Base-by-base conservation (phyloP, 2,113 vertebrate genomes). In the Eublepharis macularius region DNA sequence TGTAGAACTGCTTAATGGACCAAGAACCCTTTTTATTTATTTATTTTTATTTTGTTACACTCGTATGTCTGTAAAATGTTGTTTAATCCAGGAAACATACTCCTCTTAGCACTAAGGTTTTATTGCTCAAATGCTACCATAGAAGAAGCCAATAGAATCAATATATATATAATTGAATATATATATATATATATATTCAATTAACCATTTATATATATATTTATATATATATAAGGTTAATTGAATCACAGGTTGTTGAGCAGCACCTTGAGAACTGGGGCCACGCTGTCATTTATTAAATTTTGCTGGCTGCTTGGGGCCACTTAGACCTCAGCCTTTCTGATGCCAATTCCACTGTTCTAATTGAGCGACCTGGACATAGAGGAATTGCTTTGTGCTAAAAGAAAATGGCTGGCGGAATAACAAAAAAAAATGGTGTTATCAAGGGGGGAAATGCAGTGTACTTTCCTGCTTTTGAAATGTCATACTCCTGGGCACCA, bases 331-430 rank as follows among this genome's bases (percentile, higher is more conserved):
- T 83, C 94, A 97, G 95, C 92, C 90, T 92, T 92, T 95, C 90
- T 95, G 95, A 96, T 94, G 93, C 92, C 93, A 93, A 91, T 94
- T 92, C 89, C 94, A 95, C 92, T 88, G 65, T 94, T 93, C 93
- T 96, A 96, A 96, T 95, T 97, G 95, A 96, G 95, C 94, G 93
- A 92, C 92, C 87, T 92, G 76, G 84, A 91, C 93, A 93, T 49
- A 91, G 93, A 96, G 94, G 90, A 95, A 95, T 96, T 94, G 94
- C 86, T 93, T 93, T 91, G 90, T 91, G 87, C 90, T 92, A 39
- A 94, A 92, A 87, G 91, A 95, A 96, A 96, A 96, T 81, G 93
- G 90, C 90, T 83, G 86, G 84, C 76, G 88, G 89, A 95, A 95
- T 96, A 89, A 91, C 90, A 88, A 91, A 95, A 47, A 68, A 36